phyloP scores from a whole-genome alignment of 2,797 vertebrate species.

The Scolopax rusticola region DNA sequence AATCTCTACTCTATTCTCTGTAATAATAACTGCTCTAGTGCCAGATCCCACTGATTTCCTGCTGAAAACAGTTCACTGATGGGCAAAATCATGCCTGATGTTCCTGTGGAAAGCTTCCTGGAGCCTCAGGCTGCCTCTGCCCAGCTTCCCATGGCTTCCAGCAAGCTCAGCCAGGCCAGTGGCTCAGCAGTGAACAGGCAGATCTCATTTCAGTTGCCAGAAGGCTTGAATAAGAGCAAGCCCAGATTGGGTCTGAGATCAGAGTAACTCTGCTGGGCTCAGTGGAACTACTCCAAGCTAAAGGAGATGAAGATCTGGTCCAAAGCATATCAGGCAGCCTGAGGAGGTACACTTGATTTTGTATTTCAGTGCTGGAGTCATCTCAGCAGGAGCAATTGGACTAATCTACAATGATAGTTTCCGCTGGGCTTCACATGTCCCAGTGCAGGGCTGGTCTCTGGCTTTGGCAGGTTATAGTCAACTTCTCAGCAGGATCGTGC shows the following conservation, averaged over 20 bases:
- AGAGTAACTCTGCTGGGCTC: neutral
- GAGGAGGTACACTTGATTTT: neutral
- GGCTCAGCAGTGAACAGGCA: neutral
- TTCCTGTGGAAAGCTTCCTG: constrained; percentile 10
- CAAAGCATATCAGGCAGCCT: neutral
- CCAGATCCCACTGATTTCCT: constrained; percentile 13
- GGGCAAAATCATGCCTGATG: neutral
- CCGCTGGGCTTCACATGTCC: neutral
- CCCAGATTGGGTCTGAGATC: neutral
- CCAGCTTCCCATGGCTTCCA: neutral
- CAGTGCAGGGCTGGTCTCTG: neutral
- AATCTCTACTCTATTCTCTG: constrained; percentile 36
- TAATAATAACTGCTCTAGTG: neutral
- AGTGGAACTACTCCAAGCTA: neutral
- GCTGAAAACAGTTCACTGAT: neutral
- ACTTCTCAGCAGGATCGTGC: neutral
- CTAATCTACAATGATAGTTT: neutral
- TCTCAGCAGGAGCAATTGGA: neutral
- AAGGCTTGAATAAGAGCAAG: neutral
- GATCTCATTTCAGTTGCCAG: neutral
- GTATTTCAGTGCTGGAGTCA: neutral
- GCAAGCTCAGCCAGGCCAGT: neutral
- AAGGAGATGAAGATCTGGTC: neutral
- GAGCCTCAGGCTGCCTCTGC: neutral
- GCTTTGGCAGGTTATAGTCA: constrained; percentile 34